These are phyloP conservation scores for Buphagus erythrorhynchus DNA, from an alignment of 2,797 vertebrate genomes.

Conservation along the genomic window DNA sequence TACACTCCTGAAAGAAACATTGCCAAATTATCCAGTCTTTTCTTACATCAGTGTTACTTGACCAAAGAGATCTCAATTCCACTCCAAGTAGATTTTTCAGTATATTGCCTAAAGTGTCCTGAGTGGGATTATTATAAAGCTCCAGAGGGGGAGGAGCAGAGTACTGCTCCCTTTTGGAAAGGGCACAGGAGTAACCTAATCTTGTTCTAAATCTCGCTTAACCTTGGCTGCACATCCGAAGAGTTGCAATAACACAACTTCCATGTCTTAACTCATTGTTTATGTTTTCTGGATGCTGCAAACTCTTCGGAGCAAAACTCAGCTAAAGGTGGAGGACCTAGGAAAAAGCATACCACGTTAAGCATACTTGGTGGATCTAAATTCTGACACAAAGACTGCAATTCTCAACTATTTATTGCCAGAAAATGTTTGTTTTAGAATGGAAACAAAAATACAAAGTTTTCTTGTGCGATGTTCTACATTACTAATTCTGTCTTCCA, in stretches of 20 bases:
- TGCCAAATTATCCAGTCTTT: background rate
- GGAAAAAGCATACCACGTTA: rapidly evolving
- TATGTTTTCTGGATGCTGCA: background rate
- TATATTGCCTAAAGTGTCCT: background rate
- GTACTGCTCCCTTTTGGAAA: background rate
- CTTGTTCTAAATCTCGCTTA: background rate
- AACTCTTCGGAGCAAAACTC: background rate
- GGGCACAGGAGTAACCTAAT: background rate
- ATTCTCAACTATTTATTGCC: background rate
- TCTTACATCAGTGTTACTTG: background rate
- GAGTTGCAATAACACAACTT: background rate
- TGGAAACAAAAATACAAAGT: background rate
- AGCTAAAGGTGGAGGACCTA: background rate
- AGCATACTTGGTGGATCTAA: background rate
- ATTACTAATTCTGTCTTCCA: background rate
- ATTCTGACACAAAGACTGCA: background rate
- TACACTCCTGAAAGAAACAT: background rate
- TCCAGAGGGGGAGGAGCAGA: background rate
- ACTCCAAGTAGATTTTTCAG: background rate
- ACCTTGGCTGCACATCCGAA: background rate
- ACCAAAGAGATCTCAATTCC: background rate
- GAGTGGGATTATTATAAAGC: background rate
- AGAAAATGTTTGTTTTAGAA: background rate
- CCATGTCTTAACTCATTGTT: background rate
- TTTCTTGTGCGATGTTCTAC: background rate